Percentiles rank a stretch among this genome's conserved stretches.
Evolutionary conservation across 2,113 vertebrate genomes (phyloP).

Genomic region (Entelurus aequoreus): DNA sequence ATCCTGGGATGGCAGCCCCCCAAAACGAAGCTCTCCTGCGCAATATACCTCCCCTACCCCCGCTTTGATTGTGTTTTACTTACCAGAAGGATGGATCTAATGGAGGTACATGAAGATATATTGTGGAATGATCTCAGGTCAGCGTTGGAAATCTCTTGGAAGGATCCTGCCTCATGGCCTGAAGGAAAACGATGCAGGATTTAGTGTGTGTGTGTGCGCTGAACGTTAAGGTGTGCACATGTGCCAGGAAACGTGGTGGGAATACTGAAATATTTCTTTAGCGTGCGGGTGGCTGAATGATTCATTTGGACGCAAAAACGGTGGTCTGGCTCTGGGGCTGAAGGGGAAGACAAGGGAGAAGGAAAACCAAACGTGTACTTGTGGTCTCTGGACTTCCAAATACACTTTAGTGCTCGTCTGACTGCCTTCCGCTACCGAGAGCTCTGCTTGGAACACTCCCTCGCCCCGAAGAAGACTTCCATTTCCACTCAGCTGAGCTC

Average conservation of each 20-base stretch:
- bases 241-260: conserved; percentile 43
- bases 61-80: conserved; percentile 43
- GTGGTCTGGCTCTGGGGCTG: conserved; percentile 44
- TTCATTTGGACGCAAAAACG: conserved; percentile 55
- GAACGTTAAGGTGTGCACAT: conserved; percentile 15
- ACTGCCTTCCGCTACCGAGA: conserved; percentile 26
- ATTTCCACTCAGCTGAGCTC: too few relatives aligned
- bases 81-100: too few relatives aligned
- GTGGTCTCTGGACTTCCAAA: conserved; percentile 51
- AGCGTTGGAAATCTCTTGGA: conserved; percentile 40
- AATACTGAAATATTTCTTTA: conserved; percentile 62
- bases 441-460: not conserved
- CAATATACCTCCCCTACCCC: conserved; percentile 30
- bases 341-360: conserved; percentile 27
- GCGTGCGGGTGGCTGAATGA: conserved; percentile 57
- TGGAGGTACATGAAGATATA: too few relatives aligned
- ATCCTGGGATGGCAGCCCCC: conserved; percentile 55
- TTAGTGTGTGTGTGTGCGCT: not conserved
- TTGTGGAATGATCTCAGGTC: conserved; percentile 55
- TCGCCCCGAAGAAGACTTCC: not conserved
- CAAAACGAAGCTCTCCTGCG: conserved; percentile 62
- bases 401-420: conserved; percentile 32
- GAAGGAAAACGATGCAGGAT: conserved; percentile 25
- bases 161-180: conserved; percentile 44
- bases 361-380: conserved; percentile 60